Conservation (phyloP, 2,797 vertebrate species). For the Ptychadena robeensis region DNA sequence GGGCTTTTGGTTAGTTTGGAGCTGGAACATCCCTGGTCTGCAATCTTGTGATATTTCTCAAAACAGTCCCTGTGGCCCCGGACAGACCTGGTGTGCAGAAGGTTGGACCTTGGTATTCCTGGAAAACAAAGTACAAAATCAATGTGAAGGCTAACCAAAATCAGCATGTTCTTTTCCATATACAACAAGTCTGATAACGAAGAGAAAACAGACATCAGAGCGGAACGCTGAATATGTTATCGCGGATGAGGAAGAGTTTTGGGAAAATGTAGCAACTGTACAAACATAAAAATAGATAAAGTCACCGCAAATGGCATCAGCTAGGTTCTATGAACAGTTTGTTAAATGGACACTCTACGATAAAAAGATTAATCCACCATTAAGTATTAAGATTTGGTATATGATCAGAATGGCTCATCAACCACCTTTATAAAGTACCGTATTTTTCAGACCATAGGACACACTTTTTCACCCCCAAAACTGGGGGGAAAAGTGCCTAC, state of each 20-base stretch:
- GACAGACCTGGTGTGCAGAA: constrained; percentile 91
- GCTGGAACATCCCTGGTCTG: constrained; percentile 91
- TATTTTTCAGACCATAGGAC: too few relatives aligned
- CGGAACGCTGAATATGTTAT: neutral
- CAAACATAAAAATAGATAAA: neutral
- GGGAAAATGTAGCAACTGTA: neutral
- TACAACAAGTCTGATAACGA: neutral
- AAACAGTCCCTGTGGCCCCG: constrained; percentile 97
- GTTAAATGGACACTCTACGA: too few relatives aligned
- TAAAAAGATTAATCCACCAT: too few relatives aligned
- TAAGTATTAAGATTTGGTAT: too few relatives aligned
- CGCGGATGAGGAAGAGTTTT: neutral
- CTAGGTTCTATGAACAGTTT: too few relatives aligned
- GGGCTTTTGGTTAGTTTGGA: constrained; percentile 88
- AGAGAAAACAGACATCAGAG: neutral
- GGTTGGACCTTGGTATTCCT: constrained; percentile 87
- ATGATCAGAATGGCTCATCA: too few relatives aligned
- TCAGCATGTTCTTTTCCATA: neutral
- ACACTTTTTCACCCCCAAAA: too few relatives aligned
- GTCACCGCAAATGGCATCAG: neutral
- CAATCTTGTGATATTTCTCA: constrained; percentile 96
- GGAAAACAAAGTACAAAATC: constrained; percentile 29
- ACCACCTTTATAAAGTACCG: too few relatives aligned
- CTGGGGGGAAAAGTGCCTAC: too few relatives aligned
- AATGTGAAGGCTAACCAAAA: neutral